Base-by-base conservation (phyloP, 2,113 vertebrate species). In the Dasyurus viverrinus region DNA sequence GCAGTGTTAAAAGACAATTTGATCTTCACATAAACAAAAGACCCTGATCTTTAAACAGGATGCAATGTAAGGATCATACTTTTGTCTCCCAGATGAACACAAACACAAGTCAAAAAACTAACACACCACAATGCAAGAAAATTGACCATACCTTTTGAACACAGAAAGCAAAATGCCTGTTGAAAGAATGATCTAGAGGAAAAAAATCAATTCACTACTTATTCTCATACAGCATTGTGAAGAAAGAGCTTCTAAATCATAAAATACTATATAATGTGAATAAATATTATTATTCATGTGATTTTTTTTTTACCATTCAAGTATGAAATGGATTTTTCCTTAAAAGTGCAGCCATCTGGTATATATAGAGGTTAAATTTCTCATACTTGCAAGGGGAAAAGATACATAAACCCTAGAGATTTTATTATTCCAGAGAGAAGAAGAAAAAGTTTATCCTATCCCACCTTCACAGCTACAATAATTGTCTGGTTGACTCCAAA, bases 401-500 rank as follows among this genome's bases (percentile, higher is more conserved):
- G 60, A 0, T 0, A 0, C 50, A 55, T 93, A 26, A 0, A 19
- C 0, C 2, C 54, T 0, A 1, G 0, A 47, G 27, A 27, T 76
- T 53, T 94, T 36, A 53, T 91, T 8, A 91, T 48, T 26, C 60
- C 46, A 6, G 53, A 89, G 54, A 89, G 0, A 96, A 46, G 11
- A 22, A 3, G 48, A 8, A 90, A 90, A 11, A 50, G 50, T 48
- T 48, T 10, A 48, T 0, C 0, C 0, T 11, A 89, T 0, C 93
- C 52, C 96, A 99, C 99, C 99, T 99, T 99, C 24, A 99, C 98
- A 30, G 98, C 98, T 12, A 97, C 92, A 19, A 97, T 53, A 91
- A 98, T 53, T 48, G 98, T 99, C 89, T 99, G 99, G 96, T 99
- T 99, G 96, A 98, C 98, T 89, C 99, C 99, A 54, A 99, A 99